A percentile compares a stretch with the other conserved stretches of the same genome.
Evolutionary conservation across 2,888 invertebrate species (phyloP).

Genomic region (Troglohyphantes excavatus): DNA sequence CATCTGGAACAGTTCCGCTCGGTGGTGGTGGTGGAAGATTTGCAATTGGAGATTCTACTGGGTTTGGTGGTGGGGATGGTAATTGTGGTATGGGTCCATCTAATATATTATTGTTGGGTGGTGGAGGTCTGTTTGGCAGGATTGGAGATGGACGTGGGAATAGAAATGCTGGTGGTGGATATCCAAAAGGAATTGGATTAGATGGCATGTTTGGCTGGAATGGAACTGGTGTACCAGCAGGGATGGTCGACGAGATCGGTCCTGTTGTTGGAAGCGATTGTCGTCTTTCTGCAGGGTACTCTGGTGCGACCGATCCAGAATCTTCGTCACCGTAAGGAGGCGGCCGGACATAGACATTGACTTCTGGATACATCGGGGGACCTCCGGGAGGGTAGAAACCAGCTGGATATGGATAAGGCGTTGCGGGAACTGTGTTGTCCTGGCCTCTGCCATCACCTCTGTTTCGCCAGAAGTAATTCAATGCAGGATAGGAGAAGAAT

Average conservation of each 20-base stretch:
- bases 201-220: not conserved
- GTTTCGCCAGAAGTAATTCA: not conserved
- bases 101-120: not conserved
- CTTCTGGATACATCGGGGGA: not conserved
- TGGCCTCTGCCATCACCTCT: not conserved
- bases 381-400: conserved; percentile 19
- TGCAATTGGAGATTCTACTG: not conserved
- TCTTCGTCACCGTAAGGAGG: not conserved
- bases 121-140: not conserved
- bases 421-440: not conserved
- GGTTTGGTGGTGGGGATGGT: not conserved
- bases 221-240: not conserved
- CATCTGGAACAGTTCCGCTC: not conserved
- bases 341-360: conserved; percentile 14
- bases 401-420: conserved; percentile 9
- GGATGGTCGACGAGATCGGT: not conserved
- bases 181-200: conserved; percentile 17
- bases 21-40: not conserved
- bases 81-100: not conserved
- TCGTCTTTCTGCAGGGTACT: not conserved
- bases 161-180: conserved; percentile 11
- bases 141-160: conserved; percentile 3
- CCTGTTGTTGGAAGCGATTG: not conserved
- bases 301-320: not conserved
- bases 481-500: conserved; percentile 1